phyloP scores from a whole-genome alignment of 2,888 invertebrate species.

The Clostera curtula region DNA sequence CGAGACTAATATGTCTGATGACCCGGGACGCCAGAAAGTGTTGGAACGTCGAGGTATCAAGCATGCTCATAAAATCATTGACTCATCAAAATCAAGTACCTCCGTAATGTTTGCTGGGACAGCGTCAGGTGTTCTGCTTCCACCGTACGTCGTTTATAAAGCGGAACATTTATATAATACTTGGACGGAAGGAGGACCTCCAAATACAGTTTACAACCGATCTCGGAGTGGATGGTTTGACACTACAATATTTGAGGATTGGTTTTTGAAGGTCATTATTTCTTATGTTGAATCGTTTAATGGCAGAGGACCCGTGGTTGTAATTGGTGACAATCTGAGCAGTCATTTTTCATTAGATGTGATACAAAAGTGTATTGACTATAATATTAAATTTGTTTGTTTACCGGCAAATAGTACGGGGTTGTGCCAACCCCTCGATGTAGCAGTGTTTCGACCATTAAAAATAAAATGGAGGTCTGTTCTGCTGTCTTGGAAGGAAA shows the following conservation, averaged over 20 bases:
- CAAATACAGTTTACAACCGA: constrained; percentile 6
- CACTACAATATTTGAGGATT: constrained; percentile 10
- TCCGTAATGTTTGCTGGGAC: constrained; percentile 10
- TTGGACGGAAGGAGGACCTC: constrained; percentile 7
- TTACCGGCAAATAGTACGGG: constrained; percentile 32
- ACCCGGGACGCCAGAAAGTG: constrained; percentile 5
- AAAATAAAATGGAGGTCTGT: constrained; percentile 25
- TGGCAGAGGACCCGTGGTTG: constrained; percentile 1
- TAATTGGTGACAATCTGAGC: too few relatives aligned
- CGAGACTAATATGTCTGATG: constrained; percentile 7
- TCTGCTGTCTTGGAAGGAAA: too few relatives aligned
- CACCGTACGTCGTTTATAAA: constrained; percentile 9
- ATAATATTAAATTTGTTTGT: constrained; percentile 26
- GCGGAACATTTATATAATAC: constrained; percentile 7
- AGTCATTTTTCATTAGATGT: too few relatives aligned
- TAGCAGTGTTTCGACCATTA: constrained; percentile 30
- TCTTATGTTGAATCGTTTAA: constrained; percentile 4
- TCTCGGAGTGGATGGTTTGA: constrained; percentile 10
- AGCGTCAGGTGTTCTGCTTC: constrained; percentile 6
- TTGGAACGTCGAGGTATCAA: constrained; percentile 1
- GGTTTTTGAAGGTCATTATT: constrained; percentile 5
- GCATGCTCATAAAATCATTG: constrained; percentile 4
- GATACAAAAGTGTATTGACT: constrained; percentile 22
- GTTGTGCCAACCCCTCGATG: constrained; percentile 33
- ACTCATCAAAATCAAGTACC: constrained; percentile 5